Base-by-base conservation (phyloP, 2,113 vertebrate species). In the Psittacula cyanocephala region DNA sequence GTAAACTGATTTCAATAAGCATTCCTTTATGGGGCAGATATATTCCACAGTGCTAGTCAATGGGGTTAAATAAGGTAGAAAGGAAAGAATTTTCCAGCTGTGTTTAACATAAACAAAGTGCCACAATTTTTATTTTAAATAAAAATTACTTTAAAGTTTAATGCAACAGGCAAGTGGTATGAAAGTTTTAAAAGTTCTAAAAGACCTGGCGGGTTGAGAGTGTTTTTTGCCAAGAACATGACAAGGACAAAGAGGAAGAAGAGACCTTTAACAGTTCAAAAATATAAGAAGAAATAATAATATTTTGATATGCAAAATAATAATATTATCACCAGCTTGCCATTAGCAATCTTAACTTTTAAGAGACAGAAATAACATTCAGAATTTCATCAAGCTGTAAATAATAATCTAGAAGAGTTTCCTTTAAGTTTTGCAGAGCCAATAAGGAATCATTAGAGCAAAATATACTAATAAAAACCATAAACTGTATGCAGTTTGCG, bases 71-170 rank as follows among this genome's bases (percentile, higher is more conserved):
- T 4, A 47, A 86, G 53, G 68, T 80, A 81, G 84, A 72, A 92
- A 64, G 22, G 15, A 47, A 86, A 94, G 74, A 91, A 72, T 69
- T 72, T 69, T 1, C 44, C 81, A 87, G 17, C 31, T 91, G 63
- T 82, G 37, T 80, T 94, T 89, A 93, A 85, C n/a, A 49, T 80
- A 89, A 94, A 93, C 23, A 70, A 33, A 77, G 76, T 62, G 8
- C 11, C 10, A 88, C 8, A 13, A 24, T 31, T 11, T 69, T 27
- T 62, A 4, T 65, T 50, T 29, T 49, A 13, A 71, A 31, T 17
- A 68, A 64, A 81, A 79, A 1, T 1, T 44, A 52, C 37, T 85
- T 81, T 68, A 67, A 94, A 86, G 37, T 57, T 65, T 72, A 33
- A 77, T 46, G 18, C 85, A 70, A 24, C 5, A 3, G 2, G 19